Evolutionary conservation across 2,113 vertebrate species (phyloP), one percentile per base, ranked within the genome.

Genomic region (Sclerurus mexicanus): DNA sequence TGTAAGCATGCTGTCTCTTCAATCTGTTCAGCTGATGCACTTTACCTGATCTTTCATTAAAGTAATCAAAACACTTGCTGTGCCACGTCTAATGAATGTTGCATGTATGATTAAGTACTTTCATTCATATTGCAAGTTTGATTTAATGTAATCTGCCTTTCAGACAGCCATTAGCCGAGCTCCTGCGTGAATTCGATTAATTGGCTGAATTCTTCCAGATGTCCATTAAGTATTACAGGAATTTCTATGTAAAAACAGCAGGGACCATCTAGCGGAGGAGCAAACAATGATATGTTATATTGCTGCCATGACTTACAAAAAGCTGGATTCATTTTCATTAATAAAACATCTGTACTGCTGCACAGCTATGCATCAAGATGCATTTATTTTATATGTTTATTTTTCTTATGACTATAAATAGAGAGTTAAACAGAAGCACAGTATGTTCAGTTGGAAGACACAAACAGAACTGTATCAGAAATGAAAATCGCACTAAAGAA

Each of bases 11-110:
- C 98, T 98, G 97, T 97, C 98, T 98, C 97, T 97, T 98, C 98
- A 98, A 98, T 98, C 98, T 98, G 97, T 97, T 98, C 98, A 97
- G 98, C 97, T 97, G 98, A 98, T 98, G 98, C 98, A 98, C 98
- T 98, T 98, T 98, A 98, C 98, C 98, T 98, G 98, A 98, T 99
- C 98, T 98, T 98, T 98, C 98, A 98, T 98, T 98, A 98, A 98
- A 98, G 98, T 97, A 98, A 98, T 98, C 98, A 98, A 98, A 98
- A 98, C 97, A 98, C 98, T 98, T 98, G 98, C 98, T 98, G 98
- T 98, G 98, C 97, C 96, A 40, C 97, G 91, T 97, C 98, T 98
- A 98, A 98, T 98, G 98, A 98, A 98, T 98, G 98, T 98, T 98
- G 98, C 98, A 98, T 98, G 98, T 98, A 98, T 98, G 97, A 99